Base-by-base conservation (phyloP, 1,140 invertebrate species). In the Lycorma delicatula region DNA sequence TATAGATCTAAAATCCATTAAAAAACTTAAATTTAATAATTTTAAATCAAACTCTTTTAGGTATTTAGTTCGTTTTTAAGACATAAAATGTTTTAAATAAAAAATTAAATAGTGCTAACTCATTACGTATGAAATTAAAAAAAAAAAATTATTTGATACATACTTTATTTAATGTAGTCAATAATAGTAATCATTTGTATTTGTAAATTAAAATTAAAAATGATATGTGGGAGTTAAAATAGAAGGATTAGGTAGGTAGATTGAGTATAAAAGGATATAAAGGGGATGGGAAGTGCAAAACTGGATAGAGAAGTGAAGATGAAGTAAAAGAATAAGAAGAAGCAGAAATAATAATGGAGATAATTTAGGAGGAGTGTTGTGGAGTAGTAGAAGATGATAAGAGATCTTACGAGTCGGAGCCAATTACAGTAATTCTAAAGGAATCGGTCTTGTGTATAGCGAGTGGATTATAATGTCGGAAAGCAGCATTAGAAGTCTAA, bases 381-480 rank as follows among this genome's bases (percentile, higher is more conserved):
- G 11, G 41, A 44, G 41, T 44, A 44, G 6, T 44, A 44, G 16
- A 20, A 16, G 16, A 20, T 44, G 41, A 44, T 44, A 44, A 44
- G 16, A 44, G 41, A 44, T 44, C 41, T 44, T 22, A 20, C 23
- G 41, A 44, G 23, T 44, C 23, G 41, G 16, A 22, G 16, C 41
- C 41, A 44, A 44, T 44, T 44, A 44, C 41, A 44, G 41, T 44
- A 44, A 44, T 44, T 44, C 41, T 22, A 44, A 16, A 44, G 41
- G 23, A 44, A 44, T 44, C 41, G 41, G 18, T 44, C 13, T 22
- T 20, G 41, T 44, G 41, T 44, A 22, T n/a, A n/a, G n/a, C n/a
- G n/a, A n/a, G 41, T 20, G 41, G 41, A 44, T 44, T 44, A 44
- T 44, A 44, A 44, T n/a, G n/a, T n/a, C n/a, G n/a, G n/a, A n/a